Percentiles rank a stretch among this genome's conserved stretches.
Conservation (phyloP, 2,113 vertebrate species). For the Emydura subglobosa region DNA sequence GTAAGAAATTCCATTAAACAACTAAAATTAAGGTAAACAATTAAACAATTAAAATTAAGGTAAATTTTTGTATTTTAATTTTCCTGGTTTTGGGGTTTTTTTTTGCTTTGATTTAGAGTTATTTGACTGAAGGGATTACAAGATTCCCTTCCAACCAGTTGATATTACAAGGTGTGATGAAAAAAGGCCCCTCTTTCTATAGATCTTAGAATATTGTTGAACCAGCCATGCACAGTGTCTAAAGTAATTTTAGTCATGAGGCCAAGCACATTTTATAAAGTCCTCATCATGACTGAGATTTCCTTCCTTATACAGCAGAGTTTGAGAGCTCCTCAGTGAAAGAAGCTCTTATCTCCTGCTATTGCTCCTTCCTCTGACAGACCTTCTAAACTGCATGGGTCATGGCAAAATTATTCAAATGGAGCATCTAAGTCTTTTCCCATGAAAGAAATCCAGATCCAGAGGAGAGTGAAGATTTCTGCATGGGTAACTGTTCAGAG, state of each 20-base stretch:
- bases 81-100: background rate
- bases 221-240: fast-evolving
- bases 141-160: background rate
- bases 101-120: background rate
- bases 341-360: background rate
- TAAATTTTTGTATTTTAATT: background rate
- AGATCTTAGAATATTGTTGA: background rate
- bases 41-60: background rate
- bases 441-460: background rate
- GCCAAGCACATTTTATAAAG: background rate
- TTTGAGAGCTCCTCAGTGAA: background rate
- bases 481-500: background rate
- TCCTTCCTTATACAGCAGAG: background rate
- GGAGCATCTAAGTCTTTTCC: background rate
- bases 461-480: background rate
- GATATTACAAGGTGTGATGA: fast-evolving
- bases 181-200: background rate
- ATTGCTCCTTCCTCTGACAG: background rate
- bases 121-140: fast-evolving
- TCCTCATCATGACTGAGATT: background rate
- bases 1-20: background rate
- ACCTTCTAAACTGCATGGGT: background rate
- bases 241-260: background rate
- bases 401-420: background rate
- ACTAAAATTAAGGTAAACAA: no score